Evolutionary conservation across 2,113 vertebrate species (phyloP).

Genomic region (Carollia perspicillata): DNA sequence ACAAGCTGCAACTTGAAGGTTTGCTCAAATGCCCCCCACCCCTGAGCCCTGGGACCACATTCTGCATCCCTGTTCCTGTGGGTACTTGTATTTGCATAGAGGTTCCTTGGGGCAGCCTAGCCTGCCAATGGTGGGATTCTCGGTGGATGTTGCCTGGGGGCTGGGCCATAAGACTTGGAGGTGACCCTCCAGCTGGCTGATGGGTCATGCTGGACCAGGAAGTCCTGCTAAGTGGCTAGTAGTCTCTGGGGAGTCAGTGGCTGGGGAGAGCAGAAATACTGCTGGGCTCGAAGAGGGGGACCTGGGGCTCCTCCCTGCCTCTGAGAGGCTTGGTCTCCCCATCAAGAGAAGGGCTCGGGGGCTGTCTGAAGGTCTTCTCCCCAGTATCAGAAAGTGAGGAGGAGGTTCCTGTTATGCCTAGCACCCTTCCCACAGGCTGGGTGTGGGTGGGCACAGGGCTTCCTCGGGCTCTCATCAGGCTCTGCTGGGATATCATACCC

Average conservation of each 20-base stretch:
- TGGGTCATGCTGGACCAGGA: background rate
- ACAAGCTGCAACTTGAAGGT: background rate
- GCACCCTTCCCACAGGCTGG: background rate
- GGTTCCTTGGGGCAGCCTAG: background rate
- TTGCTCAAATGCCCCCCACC: too few species aligned
- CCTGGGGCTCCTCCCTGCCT: background rate
- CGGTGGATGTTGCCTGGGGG: background rate
- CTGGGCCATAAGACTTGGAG: background rate
- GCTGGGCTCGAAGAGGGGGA: background rate
- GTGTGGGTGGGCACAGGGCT: background rate
- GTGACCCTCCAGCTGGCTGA: background rate
- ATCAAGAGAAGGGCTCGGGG: too few species aligned
- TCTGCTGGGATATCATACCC: background rate
- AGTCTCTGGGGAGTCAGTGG: background rate
- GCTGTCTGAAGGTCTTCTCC: background rate
- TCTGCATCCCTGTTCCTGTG: background rate
- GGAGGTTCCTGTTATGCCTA: background rate
- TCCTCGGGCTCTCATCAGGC: fast-evolving
- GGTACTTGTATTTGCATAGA: background rate
- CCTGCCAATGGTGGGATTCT: background rate
- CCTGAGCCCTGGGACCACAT: background rate
- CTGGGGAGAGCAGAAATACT: background rate
- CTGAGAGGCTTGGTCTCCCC: background rate
- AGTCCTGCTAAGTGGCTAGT: background rate
- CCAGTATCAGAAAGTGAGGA: background rate